Evolutionary conservation across 2,888 invertebrate species (phyloP).

Genomic region (Lasioglossum calceatum): DNA sequence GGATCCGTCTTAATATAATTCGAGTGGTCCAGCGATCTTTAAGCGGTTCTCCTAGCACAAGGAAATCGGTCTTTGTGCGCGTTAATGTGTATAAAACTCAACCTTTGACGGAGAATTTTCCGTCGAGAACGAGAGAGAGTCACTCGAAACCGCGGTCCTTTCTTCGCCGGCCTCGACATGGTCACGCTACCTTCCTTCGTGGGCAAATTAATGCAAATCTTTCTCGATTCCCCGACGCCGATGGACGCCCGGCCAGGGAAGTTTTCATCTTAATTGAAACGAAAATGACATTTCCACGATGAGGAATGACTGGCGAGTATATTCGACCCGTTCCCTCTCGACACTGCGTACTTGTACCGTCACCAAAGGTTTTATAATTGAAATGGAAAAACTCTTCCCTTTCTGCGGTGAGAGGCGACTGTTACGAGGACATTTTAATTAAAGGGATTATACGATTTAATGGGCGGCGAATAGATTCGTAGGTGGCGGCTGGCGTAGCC

Average conservation of each 20-base stretch:
- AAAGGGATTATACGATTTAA: slow-evolving; percentile 23
- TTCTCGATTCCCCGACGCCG: slow-evolving; percentile 46
- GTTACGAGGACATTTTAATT: slow-evolving; percentile 37
- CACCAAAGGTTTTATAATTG: slow-evolving; percentile 36
- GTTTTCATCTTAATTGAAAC: slow-evolving; percentile 76
- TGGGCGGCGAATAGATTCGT: not conserved
- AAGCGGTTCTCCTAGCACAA: not conserved
- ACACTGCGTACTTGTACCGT: not conserved
- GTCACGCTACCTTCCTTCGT: slow-evolving; percentile 36
- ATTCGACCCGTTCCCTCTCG: not conserved
- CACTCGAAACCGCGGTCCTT: slow-evolving; percentile 37
- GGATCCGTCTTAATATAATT: slow-evolving; percentile 64
- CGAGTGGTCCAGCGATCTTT: slow-evolving; percentile 20
- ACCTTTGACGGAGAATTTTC: slow-evolving; percentile 24
- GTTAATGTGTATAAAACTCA: not conserved
- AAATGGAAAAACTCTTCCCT: slow-evolving; percentile 29
- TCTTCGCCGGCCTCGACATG: slow-evolving; percentile 12
- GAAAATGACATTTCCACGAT: slow-evolving; percentile 31
- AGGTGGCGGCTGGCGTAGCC: not conserved
- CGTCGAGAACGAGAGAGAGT: not conserved
- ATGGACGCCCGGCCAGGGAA: not conserved
- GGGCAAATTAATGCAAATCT: slow-evolving; percentile 61
- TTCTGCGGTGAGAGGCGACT: not conserved
- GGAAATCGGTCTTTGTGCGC: slow-evolving; percentile 1
- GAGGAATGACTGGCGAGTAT: not conserved